A percentile compares a stretch with the other conserved stretches of the same genome.
phyloP scores from a whole-genome alignment of 92 coral and sea anemone species.

The Epizoanthus scotinus region DNA sequence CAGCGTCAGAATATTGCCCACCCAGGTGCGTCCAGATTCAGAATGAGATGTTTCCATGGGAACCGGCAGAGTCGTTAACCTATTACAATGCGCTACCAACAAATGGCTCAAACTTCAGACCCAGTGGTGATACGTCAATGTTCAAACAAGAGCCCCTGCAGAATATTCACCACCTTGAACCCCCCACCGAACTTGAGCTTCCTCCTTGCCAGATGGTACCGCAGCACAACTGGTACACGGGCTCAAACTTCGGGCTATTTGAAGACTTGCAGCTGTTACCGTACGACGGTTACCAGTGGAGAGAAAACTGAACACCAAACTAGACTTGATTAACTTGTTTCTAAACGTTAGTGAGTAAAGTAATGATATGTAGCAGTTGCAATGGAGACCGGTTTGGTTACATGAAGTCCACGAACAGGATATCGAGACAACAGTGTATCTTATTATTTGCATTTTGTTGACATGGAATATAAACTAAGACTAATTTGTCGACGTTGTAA shows the following conservation, averaged over 20 bases:
- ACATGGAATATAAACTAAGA: no score
- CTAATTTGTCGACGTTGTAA: no score
- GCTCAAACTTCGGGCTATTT: conserved; percentile 43
- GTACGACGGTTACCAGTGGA: conserved; percentile 45
- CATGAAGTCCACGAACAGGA: no score
- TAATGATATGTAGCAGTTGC: background rate
- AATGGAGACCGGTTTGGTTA: no score
- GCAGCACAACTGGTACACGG: conserved; percentile 45
- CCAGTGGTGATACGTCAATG: conserved; percentile 35
- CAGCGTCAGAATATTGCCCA: conserved; percentile 24
- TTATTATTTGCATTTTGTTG: no score
- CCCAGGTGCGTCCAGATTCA: conserved; percentile 47
- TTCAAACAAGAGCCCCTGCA: conserved; percentile 10
- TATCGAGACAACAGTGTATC: no score
- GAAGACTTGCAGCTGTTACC: conserved; percentile 52
- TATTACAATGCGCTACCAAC: conserved; percentile 56
- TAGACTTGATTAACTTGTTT: background rate
- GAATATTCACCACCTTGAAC: conserved; percentile 18
- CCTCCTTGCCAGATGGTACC: conserved; percentile 57
- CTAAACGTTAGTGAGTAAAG: background rate
- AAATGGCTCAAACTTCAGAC: conserved; percentile 51
- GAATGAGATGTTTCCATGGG: conserved; percentile 74
- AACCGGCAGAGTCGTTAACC: conserved; percentile 54
- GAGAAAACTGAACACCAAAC: conserved; percentile 39
- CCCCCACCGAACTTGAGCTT: conserved; percentile 40